These are phyloP conservation scores for Aphidius colemani DNA, from an alignment of 2,888 invertebrate genomes.

Conservation along the genomic window DNA sequence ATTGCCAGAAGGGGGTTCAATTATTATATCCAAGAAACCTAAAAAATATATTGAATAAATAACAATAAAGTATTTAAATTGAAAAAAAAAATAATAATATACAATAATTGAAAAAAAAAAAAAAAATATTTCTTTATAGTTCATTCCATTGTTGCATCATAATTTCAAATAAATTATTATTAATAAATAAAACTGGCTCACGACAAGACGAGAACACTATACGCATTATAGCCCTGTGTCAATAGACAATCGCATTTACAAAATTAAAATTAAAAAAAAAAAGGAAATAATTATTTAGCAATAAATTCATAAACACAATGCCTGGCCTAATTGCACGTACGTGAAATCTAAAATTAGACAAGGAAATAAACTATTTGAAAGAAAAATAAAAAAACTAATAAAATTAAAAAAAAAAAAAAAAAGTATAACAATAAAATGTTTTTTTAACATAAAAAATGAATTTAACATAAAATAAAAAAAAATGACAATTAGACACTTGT, in stretches of 20 bases:
- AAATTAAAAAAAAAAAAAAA: too few relatives aligned
- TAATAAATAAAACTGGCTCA: constrained; percentile 30
- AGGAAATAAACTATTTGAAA: background rate
- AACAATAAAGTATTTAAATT: too few relatives aligned
- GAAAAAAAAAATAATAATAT: too few relatives aligned
- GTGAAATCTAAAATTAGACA: constrained; percentile 25
- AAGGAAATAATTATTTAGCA: too few relatives aligned
- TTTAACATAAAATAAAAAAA: background rate
- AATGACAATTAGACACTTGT: background rate
- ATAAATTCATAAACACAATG: constrained; percentile 28
- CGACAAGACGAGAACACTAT: constrained; percentile 38
- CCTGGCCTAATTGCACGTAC: constrained; percentile 54
- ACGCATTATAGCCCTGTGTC: constrained; percentile 25
- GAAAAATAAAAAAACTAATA: constrained; percentile 7
- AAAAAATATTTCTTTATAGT: constrained; percentile 5
- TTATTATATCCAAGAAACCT: too few relatives aligned
- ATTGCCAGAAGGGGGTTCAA: too few relatives aligned
- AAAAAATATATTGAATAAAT: too few relatives aligned
- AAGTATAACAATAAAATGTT: background rate
- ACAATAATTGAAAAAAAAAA: background rate
- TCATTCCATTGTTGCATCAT: background rate
- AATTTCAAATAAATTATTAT: constrained; percentile 4
- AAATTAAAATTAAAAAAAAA: too few relatives aligned
- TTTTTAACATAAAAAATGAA: background rate
- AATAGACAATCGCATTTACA: too few relatives aligned